These are phyloP conservation scores for Battus philenor DNA, from an alignment of 1,140 invertebrate species.

Conservation along the genomic window DNA sequence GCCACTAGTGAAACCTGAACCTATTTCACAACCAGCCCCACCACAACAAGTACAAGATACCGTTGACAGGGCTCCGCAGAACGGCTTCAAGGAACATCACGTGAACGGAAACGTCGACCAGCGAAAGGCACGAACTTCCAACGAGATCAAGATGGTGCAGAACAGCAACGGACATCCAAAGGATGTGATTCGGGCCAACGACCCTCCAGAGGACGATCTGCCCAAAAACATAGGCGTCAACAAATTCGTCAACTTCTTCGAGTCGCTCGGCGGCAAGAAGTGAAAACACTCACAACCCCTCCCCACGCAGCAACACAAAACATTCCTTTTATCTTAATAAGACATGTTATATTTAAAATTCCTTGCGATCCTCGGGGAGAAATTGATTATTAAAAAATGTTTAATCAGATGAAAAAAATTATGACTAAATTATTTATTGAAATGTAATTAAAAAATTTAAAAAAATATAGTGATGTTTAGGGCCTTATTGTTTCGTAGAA, in stretches of 20 bases:
- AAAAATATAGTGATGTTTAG: constrained; percentile 11
- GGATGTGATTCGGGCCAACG: constrained; percentile 66
- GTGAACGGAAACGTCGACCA: constrained; percentile 33
- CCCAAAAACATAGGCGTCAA: constrained; percentile 71
- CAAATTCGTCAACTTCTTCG: constrained; percentile 70
- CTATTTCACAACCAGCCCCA: neutral
- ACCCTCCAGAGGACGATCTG: constrained; percentile 64
- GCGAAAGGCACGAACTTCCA: constrained; percentile 45
- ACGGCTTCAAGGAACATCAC: constrained; percentile 27
- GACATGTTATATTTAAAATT: constrained; percentile 3
- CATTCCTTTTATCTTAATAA: constrained; percentile 12
- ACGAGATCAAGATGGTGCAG: constrained; percentile 66
- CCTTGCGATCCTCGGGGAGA: no score
- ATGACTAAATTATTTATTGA: constrained; percentile 12
- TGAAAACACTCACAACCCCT: no score
- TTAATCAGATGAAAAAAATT: constrained; percentile 1
- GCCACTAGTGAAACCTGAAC: neutral
- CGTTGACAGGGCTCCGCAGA: constrained; percentile 14
- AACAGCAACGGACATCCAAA: constrained; percentile 43
- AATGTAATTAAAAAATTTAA: neutral
- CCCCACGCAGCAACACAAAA: no score
- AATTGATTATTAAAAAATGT: neutral
- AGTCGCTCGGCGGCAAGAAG: constrained; percentile 67
- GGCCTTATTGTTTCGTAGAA: constrained; percentile 16
- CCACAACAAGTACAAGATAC: neutral